Evolutionary conservation across 2,113 vertebrate species (phyloP).

Genomic region (Cromileptes altivelis): DNA sequence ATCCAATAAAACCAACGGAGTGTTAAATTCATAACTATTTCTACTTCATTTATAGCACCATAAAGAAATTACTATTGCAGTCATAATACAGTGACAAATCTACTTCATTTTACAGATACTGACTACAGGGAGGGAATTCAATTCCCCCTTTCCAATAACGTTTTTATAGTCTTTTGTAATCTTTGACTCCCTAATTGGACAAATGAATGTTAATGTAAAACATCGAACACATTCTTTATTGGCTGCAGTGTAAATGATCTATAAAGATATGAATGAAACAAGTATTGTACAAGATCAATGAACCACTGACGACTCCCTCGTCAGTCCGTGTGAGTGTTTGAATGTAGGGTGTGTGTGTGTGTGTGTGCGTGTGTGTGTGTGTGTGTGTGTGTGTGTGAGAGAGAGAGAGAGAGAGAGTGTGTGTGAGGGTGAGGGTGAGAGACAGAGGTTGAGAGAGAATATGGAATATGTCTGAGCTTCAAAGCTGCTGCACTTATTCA

Average conservation of each 20-base stretch:
- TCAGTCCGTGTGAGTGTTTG: background rate
- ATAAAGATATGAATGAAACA: background rate
- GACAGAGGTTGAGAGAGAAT: constrained; percentile 13
- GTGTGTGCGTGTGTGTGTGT: background rate
- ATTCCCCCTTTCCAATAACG: background rate
- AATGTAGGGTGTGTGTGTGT: background rate
- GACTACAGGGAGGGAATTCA: background rate
- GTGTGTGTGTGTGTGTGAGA: background rate
- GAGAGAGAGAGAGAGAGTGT: background rate
- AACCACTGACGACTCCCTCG: background rate
- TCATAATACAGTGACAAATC: background rate
- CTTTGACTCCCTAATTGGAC: background rate
- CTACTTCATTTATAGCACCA: background rate
- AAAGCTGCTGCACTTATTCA: constrained; percentile 4
- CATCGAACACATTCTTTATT: background rate
- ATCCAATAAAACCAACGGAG: background rate
- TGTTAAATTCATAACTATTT: background rate
- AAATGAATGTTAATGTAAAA: constrained; percentile 14
- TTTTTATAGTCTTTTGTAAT: constrained; percentile 3
- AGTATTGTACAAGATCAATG: constrained; percentile 9
- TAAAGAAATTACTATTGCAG: background rate
- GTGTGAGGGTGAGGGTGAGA: background rate
- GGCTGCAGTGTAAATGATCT: background rate
- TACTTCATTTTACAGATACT: background rate
- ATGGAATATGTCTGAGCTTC: constrained; percentile 15